Percentiles rank a stretch among this genome's conserved stretches.
phyloP scores from a whole-genome alignment of 2,113 vertebrate genomes.

The Ploceus nigricollis region DNA sequence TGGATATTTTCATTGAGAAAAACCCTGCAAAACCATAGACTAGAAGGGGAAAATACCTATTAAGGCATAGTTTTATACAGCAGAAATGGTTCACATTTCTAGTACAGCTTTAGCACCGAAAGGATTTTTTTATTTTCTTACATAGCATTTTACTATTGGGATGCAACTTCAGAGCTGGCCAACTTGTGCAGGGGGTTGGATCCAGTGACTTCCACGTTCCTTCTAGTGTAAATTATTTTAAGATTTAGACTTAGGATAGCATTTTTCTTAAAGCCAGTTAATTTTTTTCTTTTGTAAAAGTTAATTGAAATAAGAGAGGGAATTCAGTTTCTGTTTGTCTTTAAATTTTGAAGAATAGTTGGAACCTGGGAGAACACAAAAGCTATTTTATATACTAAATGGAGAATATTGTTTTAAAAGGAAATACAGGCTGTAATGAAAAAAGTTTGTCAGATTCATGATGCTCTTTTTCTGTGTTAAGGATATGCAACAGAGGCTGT shows the following conservation, averaged over 20 bases:
- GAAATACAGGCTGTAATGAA: background rate
- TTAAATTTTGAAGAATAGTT: background rate
- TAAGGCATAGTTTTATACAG: background rate
- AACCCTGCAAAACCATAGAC: background rate
- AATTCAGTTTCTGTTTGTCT: conserved; percentile 9
- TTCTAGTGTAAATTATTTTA: background rate
- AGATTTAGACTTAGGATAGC: background rate
- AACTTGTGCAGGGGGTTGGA: background rate
- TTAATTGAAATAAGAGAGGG: background rate
- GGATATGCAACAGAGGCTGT: background rate
- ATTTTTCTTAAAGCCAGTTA: background rate
- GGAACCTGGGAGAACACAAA: background rate
- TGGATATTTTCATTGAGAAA: background rate
- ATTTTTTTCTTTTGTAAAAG: background rate
- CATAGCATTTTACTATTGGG: background rate
- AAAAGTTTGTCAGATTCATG: background rate
- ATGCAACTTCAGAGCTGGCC: background rate
- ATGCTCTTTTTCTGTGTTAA: background rate
- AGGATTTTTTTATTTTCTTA: background rate
- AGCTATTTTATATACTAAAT: background rate
- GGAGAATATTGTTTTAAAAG: background rate
- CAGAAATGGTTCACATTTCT: background rate
- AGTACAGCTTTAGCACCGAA: background rate
- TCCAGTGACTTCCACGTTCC: background rate
- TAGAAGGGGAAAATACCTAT: background rate